These are phyloP conservation scores for Acronicta psi DNA, from an alignment of 2,888 invertebrate species.

Conservation along the genomic window DNA sequence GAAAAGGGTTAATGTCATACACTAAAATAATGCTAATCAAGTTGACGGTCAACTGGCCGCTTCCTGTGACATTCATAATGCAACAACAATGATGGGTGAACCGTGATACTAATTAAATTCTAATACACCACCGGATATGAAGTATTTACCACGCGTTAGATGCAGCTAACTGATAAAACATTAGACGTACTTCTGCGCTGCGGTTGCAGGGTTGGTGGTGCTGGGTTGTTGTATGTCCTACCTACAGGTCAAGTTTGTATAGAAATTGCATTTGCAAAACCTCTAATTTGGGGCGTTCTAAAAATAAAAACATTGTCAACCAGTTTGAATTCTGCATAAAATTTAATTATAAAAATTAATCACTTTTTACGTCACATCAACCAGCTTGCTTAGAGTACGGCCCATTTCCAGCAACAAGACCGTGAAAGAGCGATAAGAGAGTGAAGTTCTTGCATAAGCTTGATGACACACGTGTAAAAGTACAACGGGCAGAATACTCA, in stretches of 20 bases:
- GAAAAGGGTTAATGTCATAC: constrained; percentile 50
- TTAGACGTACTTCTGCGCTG: no score
- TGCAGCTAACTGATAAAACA: not conserved
- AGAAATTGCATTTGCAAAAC: no score
- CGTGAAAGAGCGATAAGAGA: not conserved
- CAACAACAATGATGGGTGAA: constrained; percentile 37
- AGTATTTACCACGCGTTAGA: not conserved
- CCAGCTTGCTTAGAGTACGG: not conserved
- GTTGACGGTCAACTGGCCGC: constrained; percentile 46
- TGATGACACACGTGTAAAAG: constrained; percentile 10
- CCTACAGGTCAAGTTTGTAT: no score
- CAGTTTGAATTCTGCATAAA: no score
- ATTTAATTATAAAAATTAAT: no score
- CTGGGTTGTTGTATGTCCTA: no score
- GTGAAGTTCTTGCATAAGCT: not conserved
- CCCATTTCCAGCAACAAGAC: no score
- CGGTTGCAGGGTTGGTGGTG: no score
- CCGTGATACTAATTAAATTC: constrained; percentile 16
- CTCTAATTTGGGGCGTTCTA: no score
- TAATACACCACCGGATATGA: constrained; percentile 15
- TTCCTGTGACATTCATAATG: constrained; percentile 49
- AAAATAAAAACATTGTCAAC: no score
- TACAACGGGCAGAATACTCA: constrained; percentile 21
- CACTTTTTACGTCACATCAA: no score
- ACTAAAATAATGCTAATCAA: constrained; percentile 41